phyloP scores from a whole-genome alignment of 2,888 invertebrate genomes.

The Dysmachus trigonus region DNA sequence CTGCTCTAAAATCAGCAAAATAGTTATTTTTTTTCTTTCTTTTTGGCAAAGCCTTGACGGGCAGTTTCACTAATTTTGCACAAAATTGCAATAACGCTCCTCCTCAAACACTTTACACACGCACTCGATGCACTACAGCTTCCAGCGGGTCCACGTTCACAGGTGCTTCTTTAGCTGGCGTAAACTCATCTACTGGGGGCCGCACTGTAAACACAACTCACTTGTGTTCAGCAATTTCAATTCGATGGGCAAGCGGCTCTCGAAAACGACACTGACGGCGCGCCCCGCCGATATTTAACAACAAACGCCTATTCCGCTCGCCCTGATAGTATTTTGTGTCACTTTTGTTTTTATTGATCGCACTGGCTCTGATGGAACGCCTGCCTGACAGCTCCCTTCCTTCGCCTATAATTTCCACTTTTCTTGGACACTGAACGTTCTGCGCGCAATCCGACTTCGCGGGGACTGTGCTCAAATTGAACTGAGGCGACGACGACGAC shows the following conservation, averaged over 20 bases:
- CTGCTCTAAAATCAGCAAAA: background rate
- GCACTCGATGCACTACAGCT: background rate
- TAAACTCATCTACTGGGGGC: background rate
- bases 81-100: background rate
- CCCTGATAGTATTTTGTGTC: conserved; percentile 9
- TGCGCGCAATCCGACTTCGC: background rate
- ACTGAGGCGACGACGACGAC: background rate
- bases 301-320: background rate
- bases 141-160: background rate
- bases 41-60: background rate
- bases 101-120: background rate
- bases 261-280: background rate
- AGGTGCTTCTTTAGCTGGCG: background rate
- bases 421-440: background rate
- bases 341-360: conserved; percentile 32
- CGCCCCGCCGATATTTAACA: background rate
- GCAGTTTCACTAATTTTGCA: background rate
- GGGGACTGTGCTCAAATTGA: background rate
- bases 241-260: background rate
- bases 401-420: background rate
- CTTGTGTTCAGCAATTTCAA: background rate
- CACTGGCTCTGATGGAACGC: conserved; percentile 2
- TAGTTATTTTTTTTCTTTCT: background rate
- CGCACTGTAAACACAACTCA: conserved; percentile 14
- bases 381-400: conserved; percentile 7